These are phyloP conservation scores for Sus cebifrons DNA, from an alignment of 2,797 vertebrate species.

Conservation along the genomic window DNA sequence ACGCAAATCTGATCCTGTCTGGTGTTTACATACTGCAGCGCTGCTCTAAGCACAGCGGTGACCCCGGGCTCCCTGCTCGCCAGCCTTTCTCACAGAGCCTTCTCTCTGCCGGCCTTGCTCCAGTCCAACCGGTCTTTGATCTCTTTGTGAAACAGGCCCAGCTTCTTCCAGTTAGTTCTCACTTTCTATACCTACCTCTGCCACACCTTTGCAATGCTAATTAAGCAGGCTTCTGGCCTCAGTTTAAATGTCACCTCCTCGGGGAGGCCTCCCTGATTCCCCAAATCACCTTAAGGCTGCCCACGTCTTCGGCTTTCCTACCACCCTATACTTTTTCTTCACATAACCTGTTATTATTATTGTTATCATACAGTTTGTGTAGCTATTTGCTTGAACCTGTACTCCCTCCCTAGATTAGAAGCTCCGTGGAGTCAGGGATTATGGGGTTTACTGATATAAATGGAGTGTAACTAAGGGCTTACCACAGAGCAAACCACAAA, in stretches of 20 bases:
- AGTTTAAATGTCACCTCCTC: background rate
- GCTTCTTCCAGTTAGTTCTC: background rate
- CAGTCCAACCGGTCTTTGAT: background rate
- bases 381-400: constrained; percentile 43
- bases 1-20: background rate
- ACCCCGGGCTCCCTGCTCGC: background rate
- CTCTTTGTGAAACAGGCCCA: background rate
- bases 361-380: background rate
- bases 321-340: background rate
- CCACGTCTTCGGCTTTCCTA: background rate
- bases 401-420: background rate
- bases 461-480: background rate
- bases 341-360: background rate
- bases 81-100: background rate
- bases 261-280: background rate
- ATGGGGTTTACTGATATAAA: background rate
- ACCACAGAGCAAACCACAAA: constrained; percentile 21
- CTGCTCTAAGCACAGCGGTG: background rate
- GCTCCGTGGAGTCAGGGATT: background rate
- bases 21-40: background rate
- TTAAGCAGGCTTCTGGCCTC: background rate
- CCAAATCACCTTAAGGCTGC: background rate
- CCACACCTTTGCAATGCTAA: background rate
- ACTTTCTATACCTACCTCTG: background rate
- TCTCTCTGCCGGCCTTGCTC: background rate